These are phyloP conservation scores for Troglohyphantes excavatus DNA, from an alignment of 2,888 invertebrate genomes.

Conservation along the genomic window DNA sequence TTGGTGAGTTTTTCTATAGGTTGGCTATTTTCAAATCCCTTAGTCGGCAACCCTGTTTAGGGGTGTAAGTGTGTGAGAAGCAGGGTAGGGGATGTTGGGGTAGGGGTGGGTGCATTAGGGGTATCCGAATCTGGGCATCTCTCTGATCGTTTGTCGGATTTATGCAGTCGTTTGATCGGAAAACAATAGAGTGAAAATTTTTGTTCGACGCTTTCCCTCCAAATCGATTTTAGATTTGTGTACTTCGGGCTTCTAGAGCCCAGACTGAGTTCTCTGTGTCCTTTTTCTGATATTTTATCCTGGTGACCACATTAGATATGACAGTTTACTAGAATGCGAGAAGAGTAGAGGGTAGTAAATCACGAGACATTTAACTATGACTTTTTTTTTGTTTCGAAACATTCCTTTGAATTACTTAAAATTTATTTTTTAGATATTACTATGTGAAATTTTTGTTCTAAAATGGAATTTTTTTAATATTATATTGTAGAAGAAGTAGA, in stretches of 20 bases:
- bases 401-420: too few relatives aligned
- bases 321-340: not conserved
- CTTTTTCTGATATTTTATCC: not conserved
- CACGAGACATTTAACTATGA: too few relatives aligned
- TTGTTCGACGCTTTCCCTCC: not conserved
- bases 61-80: not conserved
- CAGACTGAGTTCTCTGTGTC: not conserved
- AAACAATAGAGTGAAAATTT: slow-evolving; percentile 54
- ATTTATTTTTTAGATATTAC: too few relatives aligned
- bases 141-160: slow-evolving; percentile 41
- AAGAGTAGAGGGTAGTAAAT: too few relatives aligned
- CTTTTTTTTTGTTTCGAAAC: too few relatives aligned
- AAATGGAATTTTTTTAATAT: too few relatives aligned
- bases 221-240: slow-evolving; percentile 57
- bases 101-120: not conserved
- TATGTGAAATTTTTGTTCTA: too few relatives aligned
- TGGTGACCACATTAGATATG: not conserved
- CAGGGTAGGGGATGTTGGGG: not conserved
- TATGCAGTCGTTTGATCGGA: slow-evolving; percentile 44
- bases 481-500: too few relatives aligned
- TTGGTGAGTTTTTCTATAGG: too few relatives aligned
- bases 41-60: not conserved
- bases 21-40: too few relatives aligned
- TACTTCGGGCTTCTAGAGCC: slow-evolving; percentile 5
- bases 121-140: slow-evolving; percentile 1